Base-by-base conservation (phyloP, 23 tunicate species). In the Styela clava region DNA sequence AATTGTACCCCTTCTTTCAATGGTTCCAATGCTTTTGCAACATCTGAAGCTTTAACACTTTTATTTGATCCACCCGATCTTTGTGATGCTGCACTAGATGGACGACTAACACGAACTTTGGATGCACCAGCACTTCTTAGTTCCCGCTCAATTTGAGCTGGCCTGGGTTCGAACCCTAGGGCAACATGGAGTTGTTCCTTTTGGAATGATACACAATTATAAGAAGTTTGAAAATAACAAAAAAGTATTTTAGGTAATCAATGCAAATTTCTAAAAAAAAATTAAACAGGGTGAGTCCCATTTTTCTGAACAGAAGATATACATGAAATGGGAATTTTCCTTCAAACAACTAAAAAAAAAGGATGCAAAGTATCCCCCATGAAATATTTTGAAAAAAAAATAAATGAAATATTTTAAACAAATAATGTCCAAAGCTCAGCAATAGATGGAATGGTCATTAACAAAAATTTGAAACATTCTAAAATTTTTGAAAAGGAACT, bases 151-250 rank as follows among this genome's bases (percentile, higher is more conserved):
- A 93, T 56, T 28, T 84, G 93, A 28, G 98, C 98, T 1, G 89
- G 89, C 9, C 93, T 71, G 33, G 93, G 83, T 18, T 81, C 89
- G 83, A 88, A 84, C 61, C 98, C 98, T 31, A 93, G 89, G n/a
- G 98, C 92, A 69, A 93, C 91, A 71, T 93, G 98, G 2, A 93
- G 78, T 27, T 87, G 83, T 65, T 93, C 98, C 92, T 87, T n/a
- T n/a, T n/a, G n/a, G n/a, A n/a, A 61, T 61, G n/a, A 21, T 56
- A 20, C 18, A 56, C 18, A 16, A 56, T 16, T 56, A 20, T 16
- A 56, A 56, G 63, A 56, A 56, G 18, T n/a, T n/a, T n/a, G n/a
- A n/a, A n/a, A n/a, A n/a, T n/a, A n/a, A n/a, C n/a, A n/a, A n/a
- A n/a, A n/a, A n/a, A n/a, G n/a, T n/a, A n/a, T n/a, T n/a, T 61